Percentiles rank a stretch among this genome's conserved stretches.
Conservation (phyloP, 2,113 vertebrate species). For the Stegastes partitus region DNA sequence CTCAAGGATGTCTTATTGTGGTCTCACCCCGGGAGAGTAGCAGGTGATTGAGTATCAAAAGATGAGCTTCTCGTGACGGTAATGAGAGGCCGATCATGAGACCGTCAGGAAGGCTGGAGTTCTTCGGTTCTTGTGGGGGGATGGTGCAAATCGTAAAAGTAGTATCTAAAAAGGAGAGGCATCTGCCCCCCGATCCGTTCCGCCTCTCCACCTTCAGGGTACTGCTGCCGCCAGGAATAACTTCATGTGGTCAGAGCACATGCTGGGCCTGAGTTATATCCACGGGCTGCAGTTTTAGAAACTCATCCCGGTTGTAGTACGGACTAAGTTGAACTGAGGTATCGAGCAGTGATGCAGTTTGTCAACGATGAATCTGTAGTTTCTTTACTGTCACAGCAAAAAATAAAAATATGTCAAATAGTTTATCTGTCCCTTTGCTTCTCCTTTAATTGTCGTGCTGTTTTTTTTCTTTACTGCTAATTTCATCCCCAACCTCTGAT, state of each 20-base stretch:
- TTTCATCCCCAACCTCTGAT: not conserved
- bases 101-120: slow-evolving; percentile 16
- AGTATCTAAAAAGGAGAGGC: slow-evolving; percentile 75
- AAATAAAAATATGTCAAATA: not conserved
- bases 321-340: slow-evolving; percentile 26
- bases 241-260: slow-evolving; percentile 61
- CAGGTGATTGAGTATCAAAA: slow-evolving; percentile 3
- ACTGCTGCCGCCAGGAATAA: slow-evolving; percentile 78
- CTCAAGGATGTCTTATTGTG: not conserved
- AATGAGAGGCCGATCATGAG: slow-evolving; percentile 18
- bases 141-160: slow-evolving; percentile 61
- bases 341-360: slow-evolving; percentile 21
- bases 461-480: not conserved
- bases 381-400: slow-evolving; percentile 1
- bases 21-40: not conserved
- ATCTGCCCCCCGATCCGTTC: slow-evolving; percentile 41
- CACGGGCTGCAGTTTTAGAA: slow-evolving; percentile 16
- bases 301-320: slow-evolving; percentile 29
- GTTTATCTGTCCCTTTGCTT: not conserved
- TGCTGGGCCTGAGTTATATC: slow-evolving; percentile 70
- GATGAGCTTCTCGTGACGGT: slow-evolving; percentile 10
- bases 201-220: slow-evolving; percentile 57
- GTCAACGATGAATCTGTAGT: slow-evolving; percentile 12
- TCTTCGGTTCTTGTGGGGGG: slow-evolving; percentile 44
- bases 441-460: not conserved